Evolutionary conservation across 2,113 vertebrate genomes (phyloP).

Genomic region (Varanus komodoensis): DNA sequence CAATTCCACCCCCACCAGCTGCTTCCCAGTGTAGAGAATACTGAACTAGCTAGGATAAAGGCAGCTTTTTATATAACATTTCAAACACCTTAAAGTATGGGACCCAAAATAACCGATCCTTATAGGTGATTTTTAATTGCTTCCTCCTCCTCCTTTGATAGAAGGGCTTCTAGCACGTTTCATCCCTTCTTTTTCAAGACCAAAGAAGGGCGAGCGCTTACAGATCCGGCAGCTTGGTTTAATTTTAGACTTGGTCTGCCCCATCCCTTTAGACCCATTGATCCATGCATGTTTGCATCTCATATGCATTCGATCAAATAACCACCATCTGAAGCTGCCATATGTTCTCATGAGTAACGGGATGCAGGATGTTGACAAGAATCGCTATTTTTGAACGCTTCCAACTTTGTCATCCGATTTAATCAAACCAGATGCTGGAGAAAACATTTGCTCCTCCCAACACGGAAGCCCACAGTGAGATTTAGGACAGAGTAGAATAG

Average conservation of each 20-base stretch:
- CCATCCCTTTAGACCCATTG: neutral
- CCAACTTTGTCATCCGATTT: neutral
- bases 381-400: neutral
- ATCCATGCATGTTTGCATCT: slow-evolving; percentile 24
- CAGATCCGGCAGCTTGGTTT: neutral
- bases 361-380: neutral
- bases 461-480: neutral
- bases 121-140: no score
- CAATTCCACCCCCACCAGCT: no score
- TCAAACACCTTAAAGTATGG: neutral
- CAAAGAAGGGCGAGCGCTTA: slow-evolving; percentile 2
- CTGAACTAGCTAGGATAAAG: no score
- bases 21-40: no score
- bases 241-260: slow-evolving; percentile 31
- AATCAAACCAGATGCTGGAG: neutral
- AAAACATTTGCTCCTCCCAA: neutral
- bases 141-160: neutral
- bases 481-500: no score
- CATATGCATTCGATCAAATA: slow-evolving; percentile 6
- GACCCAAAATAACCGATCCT: neutral
- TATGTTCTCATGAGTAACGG: neutral
- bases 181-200: neutral
- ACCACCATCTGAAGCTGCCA: neutral
- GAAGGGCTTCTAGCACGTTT: neutral
- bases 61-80: neutral